A percentile compares a stretch with the other conserved stretches of the same genome.
phyloP scores from a whole-genome alignment of 2,888 invertebrate genomes.

The Phalangium opilio region DNA sequence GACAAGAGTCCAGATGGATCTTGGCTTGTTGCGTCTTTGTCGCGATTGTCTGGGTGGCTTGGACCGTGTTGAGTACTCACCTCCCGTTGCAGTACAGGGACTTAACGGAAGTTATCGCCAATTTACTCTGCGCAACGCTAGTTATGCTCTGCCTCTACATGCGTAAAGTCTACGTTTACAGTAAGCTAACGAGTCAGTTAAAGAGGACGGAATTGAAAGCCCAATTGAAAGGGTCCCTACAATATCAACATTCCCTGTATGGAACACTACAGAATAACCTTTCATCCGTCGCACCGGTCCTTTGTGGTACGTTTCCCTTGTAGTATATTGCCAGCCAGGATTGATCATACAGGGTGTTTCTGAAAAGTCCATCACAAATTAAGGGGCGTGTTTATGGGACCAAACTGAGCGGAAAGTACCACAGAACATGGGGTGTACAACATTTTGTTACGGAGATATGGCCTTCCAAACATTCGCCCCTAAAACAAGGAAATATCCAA shows the following conservation, averaged over 20 bases:
- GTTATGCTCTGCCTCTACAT: constrained; percentile 31
- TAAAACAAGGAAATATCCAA: too few species aligned
- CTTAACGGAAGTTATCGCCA: constrained; percentile 30
- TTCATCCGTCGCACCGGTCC: constrained; percentile 10
- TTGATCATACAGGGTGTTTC: too few species aligned
- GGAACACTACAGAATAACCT: constrained; percentile 14
- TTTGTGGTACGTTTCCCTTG: constrained; percentile 11
- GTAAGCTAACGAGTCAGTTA: constrained; percentile 15
- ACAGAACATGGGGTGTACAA: too few species aligned
- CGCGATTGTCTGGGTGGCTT: constrained; percentile 30
- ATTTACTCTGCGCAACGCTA: constrained; percentile 31
- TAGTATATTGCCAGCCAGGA: too few species aligned
- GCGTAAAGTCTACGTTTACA: constrained; percentile 28
- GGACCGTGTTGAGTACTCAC: constrained; percentile 29
- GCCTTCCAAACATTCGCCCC: too few species aligned
- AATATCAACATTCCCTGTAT: constrained; percentile 12
- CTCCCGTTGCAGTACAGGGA: constrained; percentile 28
- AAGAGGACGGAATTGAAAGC: constrained; percentile 15
- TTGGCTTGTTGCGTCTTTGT: constrained; percentile 29
- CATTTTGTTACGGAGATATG: too few species aligned
- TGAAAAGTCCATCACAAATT: too few species aligned
- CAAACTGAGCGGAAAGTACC: too few species aligned
- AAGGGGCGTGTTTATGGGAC: too few species aligned
- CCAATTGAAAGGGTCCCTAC: constrained; percentile 11
- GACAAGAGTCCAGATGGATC: constrained; percentile 32